Evolutionary conservation across 2,888 invertebrate genomes (phyloP).

Genomic region (Seira musarum): DNA sequence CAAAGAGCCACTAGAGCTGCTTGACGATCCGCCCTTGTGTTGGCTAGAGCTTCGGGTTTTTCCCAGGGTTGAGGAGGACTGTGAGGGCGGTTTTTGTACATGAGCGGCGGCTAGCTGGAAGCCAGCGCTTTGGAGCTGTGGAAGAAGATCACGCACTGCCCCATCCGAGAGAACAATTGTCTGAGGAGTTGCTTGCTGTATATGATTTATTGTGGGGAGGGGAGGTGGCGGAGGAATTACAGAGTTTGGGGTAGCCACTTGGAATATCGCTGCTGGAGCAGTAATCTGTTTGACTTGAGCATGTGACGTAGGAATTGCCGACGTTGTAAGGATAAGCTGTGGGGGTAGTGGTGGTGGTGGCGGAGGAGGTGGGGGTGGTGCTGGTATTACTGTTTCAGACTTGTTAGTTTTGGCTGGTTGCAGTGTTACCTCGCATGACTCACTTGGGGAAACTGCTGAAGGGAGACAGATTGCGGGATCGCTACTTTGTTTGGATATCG

Average conservation of each 20-base stretch:
- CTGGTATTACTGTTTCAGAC: constrained; percentile 48
- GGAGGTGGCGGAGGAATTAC: constrained; percentile 64
- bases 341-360: constrained; percentile 59
- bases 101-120: constrained; percentile 42
- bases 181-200: constrained; percentile 20
- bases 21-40: constrained; percentile 73
- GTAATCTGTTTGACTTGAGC: constrained; percentile 73
- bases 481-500: constrained; percentile 41
- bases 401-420: constrained; percentile 57
- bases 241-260: constrained; percentile 70
- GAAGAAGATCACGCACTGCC: constrained; percentile 51
- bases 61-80: constrained; percentile 72
- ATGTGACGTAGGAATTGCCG: constrained; percentile 77
- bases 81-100: constrained; percentile 63
- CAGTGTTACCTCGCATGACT: constrained; percentile 44
- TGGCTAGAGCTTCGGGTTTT: constrained; percentile 76
- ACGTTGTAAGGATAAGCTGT: constrained; percentile 72
- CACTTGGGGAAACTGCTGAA: constrained; percentile 27
- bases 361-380: constrained; percentile 39
- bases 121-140: constrained; percentile 60
- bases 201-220: constrained; percentile 55
- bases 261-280: constrained; percentile 70
- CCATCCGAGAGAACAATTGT: constrained; percentile 50
- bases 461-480: constrained; percentile 41
- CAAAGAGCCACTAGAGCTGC: constrained; percentile 72